phyloP scores from a whole-genome alignment of 2,113 vertebrate genomes.

The Nycticorax nycticorax region DNA sequence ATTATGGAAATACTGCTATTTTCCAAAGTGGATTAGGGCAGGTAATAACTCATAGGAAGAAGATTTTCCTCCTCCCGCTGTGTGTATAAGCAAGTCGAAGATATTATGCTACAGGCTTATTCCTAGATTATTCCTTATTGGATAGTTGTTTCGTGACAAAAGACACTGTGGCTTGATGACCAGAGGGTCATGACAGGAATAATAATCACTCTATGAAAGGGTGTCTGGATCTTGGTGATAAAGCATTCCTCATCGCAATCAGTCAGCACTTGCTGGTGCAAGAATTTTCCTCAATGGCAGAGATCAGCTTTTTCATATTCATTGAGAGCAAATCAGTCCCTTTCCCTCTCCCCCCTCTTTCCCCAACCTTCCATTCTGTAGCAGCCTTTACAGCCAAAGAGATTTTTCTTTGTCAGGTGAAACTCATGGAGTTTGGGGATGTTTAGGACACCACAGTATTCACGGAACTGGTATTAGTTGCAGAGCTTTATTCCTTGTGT shows the following conservation, averaged over 20 bases:
- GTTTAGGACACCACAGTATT: background rate
- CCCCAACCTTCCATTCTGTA: background rate
- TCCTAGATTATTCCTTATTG: constrained; percentile 42
- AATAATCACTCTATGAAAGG: constrained; percentile 62
- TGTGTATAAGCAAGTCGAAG: constrained; percentile 41
- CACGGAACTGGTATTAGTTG: background rate
- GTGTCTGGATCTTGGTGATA: constrained; percentile 50
- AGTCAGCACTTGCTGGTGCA: constrained; percentile 43
- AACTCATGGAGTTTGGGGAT: background rate
- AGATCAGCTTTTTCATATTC: constrained; percentile 59
- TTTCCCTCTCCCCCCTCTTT: background rate
- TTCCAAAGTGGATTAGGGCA: constrained; percentile 45
- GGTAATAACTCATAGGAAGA: constrained; percentile 37
- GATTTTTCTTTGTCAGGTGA: constrained; percentile 25
- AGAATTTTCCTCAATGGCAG: constrained; percentile 56
- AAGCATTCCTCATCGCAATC: constrained; percentile 40
- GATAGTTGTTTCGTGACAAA: constrained; percentile 52
- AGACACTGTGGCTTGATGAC: constrained; percentile 53
- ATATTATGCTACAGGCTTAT: constrained; percentile 57
- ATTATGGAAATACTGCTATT: constrained; percentile 53
- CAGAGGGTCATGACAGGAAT: constrained; percentile 55
- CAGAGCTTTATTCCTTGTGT: background rate
- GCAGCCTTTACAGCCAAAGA: background rate
- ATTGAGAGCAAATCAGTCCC: constrained; percentile 43
- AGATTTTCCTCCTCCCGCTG: constrained; percentile 1